Evolutionary conservation across 1,140 invertebrate genomes (phyloP), one percentile per base, ranked within the genome.

Genomic region (Tetragnatha versicolor): DNA sequence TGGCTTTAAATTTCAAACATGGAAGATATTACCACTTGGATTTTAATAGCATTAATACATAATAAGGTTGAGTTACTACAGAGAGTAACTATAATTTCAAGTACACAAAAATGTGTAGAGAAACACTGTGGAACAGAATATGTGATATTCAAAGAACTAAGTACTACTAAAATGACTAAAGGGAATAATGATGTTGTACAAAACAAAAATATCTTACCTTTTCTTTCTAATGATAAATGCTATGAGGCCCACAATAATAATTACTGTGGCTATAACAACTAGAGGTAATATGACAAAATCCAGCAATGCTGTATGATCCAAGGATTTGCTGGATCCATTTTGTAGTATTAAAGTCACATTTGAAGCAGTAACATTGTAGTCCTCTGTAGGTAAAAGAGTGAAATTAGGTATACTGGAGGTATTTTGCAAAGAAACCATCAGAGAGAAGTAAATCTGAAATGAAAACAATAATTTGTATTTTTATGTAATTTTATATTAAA

Each of bases 261-360:
- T 29, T 17, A 63, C 27, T 31, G 45, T 66, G 9, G 22, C 49
- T 39, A 77, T 66, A n/a, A 42, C 25, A 25, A 60, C 27, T 31
- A 77, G 31, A 42, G 73, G 73, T n/a, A 77, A 37, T 53, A 77
- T 77, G 31, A 77, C 73, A 77, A 53, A 77, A 66, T 77, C 60
- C 25, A 77, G 25, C 22, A 77, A 65, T 3, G 42, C 37, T 49
- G 29, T 53, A 27, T 53, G 20, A 10, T 53, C 49, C 42, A 17
- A 9, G 6, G 25, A 37, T 17, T 29, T 25, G 9, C 25, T 39
- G 10, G 17, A 10, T 22, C n/a, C 22, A 2, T 39, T 47, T 33
- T 65, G 35, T 17, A 42, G 61, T 45, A 65, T 45, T 9, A 66
- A 20, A 66, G 73, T 77, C 39, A 53, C n/a, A 29, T 77, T 77